Base-by-base conservation (phyloP, 2,797 vertebrate species). In the Sus cebifrons region DNA sequence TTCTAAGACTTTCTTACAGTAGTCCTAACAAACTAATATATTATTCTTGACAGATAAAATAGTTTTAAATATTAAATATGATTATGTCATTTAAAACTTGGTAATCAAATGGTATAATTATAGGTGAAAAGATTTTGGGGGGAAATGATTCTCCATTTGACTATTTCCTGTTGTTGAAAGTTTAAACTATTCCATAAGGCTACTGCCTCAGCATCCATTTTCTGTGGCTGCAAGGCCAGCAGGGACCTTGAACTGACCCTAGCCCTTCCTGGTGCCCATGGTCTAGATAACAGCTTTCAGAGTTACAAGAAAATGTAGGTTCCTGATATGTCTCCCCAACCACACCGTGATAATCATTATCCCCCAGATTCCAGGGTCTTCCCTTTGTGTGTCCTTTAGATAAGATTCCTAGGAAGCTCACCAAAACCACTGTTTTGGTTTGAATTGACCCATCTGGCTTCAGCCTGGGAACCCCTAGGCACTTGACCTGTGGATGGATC, bases 1-100 rank as follows among this genome's bases (percentile, higher is more conserved):
- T 54, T 68, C 18, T n/a, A 27, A 49, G 25, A 60, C 16, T 60
- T 77, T 58, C 4, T 18, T 68, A 32, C 23, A 23, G 6, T 2
- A n/a, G 27, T 20, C 10, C 15, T 86, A 44, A 12, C 15, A 85
- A 68, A 77, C 9, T 10, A 68, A 77, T 29, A 79, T 12, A 29
- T 70, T 9, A 60, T 62, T 23, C 23, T 36, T 79, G n/a, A 8
- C 29, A 86, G n/a, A 68, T 27, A 14, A 56, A 56, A 40, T 25
- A n/a, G 25, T 14, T 58, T 68, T 86, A 78, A 49, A 86, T 62
- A 70, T 54, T 86, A 78, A 60, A 93, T 70, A 60, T 73, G 40
- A 25, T 25, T 9, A 32, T 36, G 27, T 29, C 6, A 36, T 62
- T 79, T 71, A 52, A 52, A 71, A 15, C 54, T 64, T 54, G 16